A percentile compares a stretch with the other conserved stretches of the same genome.
Conservation (phyloP, 1,140 invertebrate species). For the Nomia melanderi region DNA sequence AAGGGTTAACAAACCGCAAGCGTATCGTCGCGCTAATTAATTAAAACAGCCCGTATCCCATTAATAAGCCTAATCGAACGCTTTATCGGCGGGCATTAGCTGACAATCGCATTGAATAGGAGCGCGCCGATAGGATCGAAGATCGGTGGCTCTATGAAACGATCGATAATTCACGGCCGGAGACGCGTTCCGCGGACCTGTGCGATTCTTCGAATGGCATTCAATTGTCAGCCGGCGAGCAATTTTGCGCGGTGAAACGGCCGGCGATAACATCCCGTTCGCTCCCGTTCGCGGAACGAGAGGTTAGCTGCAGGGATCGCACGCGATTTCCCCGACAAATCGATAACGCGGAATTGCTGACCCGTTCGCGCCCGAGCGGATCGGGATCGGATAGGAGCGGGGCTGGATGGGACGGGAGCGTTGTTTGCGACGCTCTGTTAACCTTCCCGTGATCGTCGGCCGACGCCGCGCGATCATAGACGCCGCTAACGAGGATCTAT, state of each 20-base stretch:
- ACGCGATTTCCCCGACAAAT: conserved; percentile 42
- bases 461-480: conserved; percentile 29
- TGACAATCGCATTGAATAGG: background rate
- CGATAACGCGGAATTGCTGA: conserved; percentile 39
- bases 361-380: conserved; percentile 9
- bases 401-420: background rate
- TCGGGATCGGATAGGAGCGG: background rate
- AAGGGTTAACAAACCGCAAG: too few relatives aligned
- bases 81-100: background rate
- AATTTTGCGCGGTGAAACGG: background rate
- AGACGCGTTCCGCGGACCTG: background rate
- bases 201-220: conserved; percentile 5
- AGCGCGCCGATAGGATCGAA: background rate
- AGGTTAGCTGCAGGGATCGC: conserved; percentile 23
- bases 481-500: conserved; percentile 40
- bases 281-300: background rate
- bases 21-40: too few relatives aligned
- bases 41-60: too few relatives aligned
- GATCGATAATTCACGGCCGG: conserved; percentile 36
- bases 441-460: conserved; percentile 38
- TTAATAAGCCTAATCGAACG: too few relatives aligned
- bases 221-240: background rate
- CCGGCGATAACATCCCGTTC: background rate
- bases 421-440: conserved; percentile 53
- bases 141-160: too few relatives aligned